Evolutionary conservation across 2,888 invertebrate genomes (phyloP).

Genomic region (Scaptomyza tumidula): DNA sequence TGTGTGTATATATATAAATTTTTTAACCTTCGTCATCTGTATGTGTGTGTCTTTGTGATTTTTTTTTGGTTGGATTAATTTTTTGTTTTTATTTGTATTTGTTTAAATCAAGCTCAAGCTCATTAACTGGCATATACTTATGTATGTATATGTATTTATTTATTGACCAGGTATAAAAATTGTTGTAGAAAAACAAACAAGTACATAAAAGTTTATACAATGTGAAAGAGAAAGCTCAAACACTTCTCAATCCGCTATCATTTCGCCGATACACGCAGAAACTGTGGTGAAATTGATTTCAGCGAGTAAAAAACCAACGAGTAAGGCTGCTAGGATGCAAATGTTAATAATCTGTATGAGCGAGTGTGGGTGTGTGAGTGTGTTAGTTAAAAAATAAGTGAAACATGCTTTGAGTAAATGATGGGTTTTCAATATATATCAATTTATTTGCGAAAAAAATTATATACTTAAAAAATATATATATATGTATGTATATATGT

Average conservation of each 20-base stretch:
- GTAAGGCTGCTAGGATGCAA: slow-evolving; percentile 7
- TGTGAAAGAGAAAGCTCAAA: slow-evolving; percentile 24
- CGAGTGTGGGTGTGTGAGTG: slow-evolving; percentile 14
- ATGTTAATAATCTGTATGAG: slow-evolving; percentile 7
- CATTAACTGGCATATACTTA: slow-evolving; percentile 34
- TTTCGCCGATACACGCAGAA: slow-evolving; percentile 10
- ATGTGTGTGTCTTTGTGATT: background rate
- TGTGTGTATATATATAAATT: slow-evolving; percentile 26
- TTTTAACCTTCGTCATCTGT: slow-evolving; percentile 55
- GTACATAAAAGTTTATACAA: slow-evolving; percentile 20
- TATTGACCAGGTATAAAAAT: slow-evolving; percentile 23
- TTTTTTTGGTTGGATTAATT: slow-evolving; percentile 10
- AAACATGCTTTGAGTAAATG: slow-evolving; percentile 50
- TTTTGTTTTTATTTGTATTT: slow-evolving; percentile 9
- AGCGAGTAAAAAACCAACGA: slow-evolving; percentile 6
- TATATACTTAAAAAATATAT: slow-evolving; percentile 21
- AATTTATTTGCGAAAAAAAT: slow-evolving; percentile 63
- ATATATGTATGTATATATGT: slow-evolving; percentile 3
- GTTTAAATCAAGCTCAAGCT: slow-evolving; percentile 55
- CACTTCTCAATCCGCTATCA: slow-evolving; percentile 20
- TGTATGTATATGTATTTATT: slow-evolving; percentile 1
- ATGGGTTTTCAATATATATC: slow-evolving; percentile 35
- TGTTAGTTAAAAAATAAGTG: slow-evolving; percentile 38
- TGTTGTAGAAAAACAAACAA: slow-evolving; percentile 28
- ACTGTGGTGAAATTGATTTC: slow-evolving; percentile 11